phyloP scores from a whole-genome alignment of 92 coral and sea anemone genomes.

The Umimayanthus kanabou region DNA sequence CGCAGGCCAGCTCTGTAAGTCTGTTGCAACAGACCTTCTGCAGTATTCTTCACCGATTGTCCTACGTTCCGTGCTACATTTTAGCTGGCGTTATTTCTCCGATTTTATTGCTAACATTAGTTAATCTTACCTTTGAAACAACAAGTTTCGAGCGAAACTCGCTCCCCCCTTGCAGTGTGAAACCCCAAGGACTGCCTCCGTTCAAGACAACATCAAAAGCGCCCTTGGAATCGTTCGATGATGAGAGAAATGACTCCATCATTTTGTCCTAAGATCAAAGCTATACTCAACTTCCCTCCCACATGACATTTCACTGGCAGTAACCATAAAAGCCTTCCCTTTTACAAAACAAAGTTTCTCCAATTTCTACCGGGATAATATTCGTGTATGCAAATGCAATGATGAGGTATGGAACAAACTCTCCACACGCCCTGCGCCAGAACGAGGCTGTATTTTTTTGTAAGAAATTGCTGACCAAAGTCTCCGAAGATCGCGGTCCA shows the following conservation, averaged over 20 bases:
- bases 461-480: conserved; percentile 25
- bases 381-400: conserved; percentile 76
- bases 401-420: conserved; percentile 46
- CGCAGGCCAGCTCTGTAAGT: conserved; percentile 1
- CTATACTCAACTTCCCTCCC: conserved; percentile 9
- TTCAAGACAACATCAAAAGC: conserved; percentile 76
- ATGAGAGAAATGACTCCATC: conserved; percentile 55
- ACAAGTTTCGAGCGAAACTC: conserved; percentile 81
- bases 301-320: conserved; percentile 53
- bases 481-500: background rate
- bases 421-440: conserved; percentile 76
- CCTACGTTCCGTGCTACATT: background rate
- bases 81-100: background rate
- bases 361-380: conserved; percentile 61
- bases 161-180: conserved; percentile 92
- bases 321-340: conserved; percentile 41
- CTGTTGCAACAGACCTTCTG: conserved; percentile 14
- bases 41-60: conserved; percentile 5
- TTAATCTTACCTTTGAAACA: conserved; percentile 80
- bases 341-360: conserved; percentile 63
- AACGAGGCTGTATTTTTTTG: conserved; percentile 66
- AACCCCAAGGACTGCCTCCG: conserved; percentile 99
- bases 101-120: background rate
- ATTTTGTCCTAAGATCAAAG: conserved; percentile 25
- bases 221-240: conserved; percentile 46